Conservation (phyloP, 2,888 invertebrate species). For the Hydraecia micacea region DNA sequence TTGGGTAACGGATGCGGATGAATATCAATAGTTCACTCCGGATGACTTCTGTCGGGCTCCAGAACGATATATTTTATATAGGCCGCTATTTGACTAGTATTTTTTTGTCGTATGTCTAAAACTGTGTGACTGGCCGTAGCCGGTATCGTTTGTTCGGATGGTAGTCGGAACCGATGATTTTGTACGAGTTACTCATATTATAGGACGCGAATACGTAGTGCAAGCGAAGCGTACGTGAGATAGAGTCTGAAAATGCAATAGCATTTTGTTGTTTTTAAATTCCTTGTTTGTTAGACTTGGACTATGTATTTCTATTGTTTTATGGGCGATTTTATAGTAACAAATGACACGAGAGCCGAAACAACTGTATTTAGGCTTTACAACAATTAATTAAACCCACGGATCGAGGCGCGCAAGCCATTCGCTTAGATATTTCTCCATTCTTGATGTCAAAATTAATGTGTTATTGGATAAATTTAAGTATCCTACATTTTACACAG, state of each 20-base stretch:
- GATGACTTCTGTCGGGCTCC: conserved; percentile 42
- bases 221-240: neutral
- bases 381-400: no score
- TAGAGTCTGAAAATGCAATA: neutral
- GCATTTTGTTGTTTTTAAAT: neutral
- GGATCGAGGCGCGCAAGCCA: no score
- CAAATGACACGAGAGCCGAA: no score
- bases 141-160: conserved; percentile 11
- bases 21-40: conserved; percentile 56
- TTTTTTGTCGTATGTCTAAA: conserved; percentile 53
- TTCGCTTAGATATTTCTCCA: no score
- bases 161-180: conserved; percentile 17
- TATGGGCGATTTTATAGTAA: neutral
- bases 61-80: conserved; percentile 21
- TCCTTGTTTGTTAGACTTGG: neutral
- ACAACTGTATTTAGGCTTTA: no score
- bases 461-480: no score
- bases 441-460: no score
- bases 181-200: conserved; percentile 12
- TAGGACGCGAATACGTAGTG: neutral
- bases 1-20: conserved; percentile 23
- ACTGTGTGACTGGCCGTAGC: neutral
- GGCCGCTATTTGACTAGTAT: neutral
- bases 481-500: no score
- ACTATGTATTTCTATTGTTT: neutral